Base-by-base conservation (phyloP, 2,888 invertebrate species). In the Protonemura montana region DNA sequence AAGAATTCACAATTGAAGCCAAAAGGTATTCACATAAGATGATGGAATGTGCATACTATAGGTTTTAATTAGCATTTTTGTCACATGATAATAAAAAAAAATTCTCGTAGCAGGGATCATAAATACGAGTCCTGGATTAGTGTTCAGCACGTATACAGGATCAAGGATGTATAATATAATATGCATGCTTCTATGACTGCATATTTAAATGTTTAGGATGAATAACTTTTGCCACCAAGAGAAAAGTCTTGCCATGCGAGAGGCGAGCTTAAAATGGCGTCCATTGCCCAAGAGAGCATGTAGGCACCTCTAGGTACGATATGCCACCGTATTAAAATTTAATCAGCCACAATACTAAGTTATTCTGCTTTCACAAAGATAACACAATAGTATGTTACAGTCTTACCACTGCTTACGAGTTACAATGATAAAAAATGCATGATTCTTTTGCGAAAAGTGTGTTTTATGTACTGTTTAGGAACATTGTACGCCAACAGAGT, bases 61-160 rank as follows among this genome's bases (percentile, higher is more conserved):
- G 84, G 59, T 84, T 84, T 84, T 84, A 84, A 84, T 84, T 84
- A 84, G 84, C 84, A 84, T 84, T 84, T 84, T 76, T 84, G 84
- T 84, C 84, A 84, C 84, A 59, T 84, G 84, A 59, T 84, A 76
- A 84, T 84, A 59, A 84, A 81, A 59, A 84, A 81, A 84, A 28
- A 26, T 28, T 84, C 82, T 82, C 35, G 76, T 84, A 28, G 42
- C 84, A 0, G 27, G 59, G 26, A 84, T 76, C 59, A 76, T 76
- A 84, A 76, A 84, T 84, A 84, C 29, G 59, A 84, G 26, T 25
- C 59, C 84, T 84, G 84, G 84, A 84, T 84, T 84, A 84, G 59
- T 59, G 27, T 76, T 84, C 76, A 76, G 28, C 84, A 84, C 59
- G 84, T 84, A 84, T 42, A 59, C 28, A 27, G 59, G 29, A 76